phyloP scores from a whole-genome alignment of 2,888 invertebrate species.

The Coelogynopora nodosa region DNA sequence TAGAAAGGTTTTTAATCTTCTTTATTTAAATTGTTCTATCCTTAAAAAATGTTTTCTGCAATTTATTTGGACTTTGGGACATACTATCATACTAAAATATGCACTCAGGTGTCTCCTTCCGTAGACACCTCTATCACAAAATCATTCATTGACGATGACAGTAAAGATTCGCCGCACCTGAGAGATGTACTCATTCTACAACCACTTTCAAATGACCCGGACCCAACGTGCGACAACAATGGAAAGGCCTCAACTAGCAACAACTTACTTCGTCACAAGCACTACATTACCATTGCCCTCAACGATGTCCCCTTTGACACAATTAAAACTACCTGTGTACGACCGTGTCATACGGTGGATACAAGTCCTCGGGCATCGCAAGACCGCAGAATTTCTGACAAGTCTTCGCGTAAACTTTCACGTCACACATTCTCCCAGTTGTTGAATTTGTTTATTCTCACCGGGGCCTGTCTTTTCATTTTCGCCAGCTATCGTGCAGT shows the following conservation, averaged over 20 bases:
- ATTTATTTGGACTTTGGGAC: background rate
- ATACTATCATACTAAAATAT: background rate
- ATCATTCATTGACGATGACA: background rate
- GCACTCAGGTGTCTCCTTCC: background rate
- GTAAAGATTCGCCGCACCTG: background rate
- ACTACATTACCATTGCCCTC: conserved; percentile 32
- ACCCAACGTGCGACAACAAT: background rate
- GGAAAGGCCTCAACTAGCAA: background rate
- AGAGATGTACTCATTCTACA: background rate
- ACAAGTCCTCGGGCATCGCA: too few relatives aligned
- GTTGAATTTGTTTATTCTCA: background rate
- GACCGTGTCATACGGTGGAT: background rate
- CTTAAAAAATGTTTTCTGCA: background rate
- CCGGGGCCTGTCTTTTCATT: background rate
- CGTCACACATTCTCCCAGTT: background rate
- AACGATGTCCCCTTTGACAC: conserved; percentile 34
- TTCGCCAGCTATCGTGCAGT: background rate
- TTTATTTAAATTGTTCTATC: too few relatives aligned
- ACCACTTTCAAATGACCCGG: background rate
- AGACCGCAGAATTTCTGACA: too few relatives aligned
- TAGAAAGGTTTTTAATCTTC: too few relatives aligned
- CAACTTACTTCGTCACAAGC: background rate
- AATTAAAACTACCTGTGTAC: conserved; percentile 23
- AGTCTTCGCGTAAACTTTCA: background rate
- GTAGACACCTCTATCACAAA: background rate